Evolutionary conservation across 2,113 vertebrate species (phyloP).

Genomic region (Vulpes ferrilata): DNA sequence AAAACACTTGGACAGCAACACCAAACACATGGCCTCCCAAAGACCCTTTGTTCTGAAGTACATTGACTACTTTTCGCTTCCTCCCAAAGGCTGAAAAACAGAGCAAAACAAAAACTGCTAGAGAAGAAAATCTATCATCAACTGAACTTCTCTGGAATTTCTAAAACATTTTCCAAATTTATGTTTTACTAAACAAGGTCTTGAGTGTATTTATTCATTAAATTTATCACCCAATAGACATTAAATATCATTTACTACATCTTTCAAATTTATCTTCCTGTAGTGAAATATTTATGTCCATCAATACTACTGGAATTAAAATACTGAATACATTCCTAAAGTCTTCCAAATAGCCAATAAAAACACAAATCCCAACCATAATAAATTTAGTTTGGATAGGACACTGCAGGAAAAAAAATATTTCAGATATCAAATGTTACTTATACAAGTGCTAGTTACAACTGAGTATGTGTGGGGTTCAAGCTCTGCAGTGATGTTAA

Average conservation of each 20-base stretch:
- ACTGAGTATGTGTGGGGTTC: background rate
- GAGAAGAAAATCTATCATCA: background rate
- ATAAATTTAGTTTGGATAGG: background rate
- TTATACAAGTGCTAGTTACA: background rate
- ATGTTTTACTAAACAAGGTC: background rate
- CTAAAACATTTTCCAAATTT: background rate
- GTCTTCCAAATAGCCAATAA: background rate
- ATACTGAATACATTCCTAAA: background rate
- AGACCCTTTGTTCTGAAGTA: background rate
- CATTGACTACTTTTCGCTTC: background rate
- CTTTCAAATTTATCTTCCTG: constrained; percentile 8
- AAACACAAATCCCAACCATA: background rate
- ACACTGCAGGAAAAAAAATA: background rate
- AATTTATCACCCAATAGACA: background rate
- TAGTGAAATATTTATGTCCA: background rate
- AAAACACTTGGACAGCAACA: background rate
- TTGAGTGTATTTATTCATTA: background rate
- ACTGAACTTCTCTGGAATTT: background rate
- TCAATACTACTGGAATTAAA: background rate
- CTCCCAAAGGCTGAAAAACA: background rate
- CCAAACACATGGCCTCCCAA: background rate
- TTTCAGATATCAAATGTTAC: background rate
- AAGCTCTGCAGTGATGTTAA: background rate
- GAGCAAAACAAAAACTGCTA: background rate
- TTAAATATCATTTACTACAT: background rate